Evolutionary conservation across 2,888 invertebrate species (phyloP), one percentile per base, ranked within the genome.

Genomic region (Polydesmus complanatus): DNA sequence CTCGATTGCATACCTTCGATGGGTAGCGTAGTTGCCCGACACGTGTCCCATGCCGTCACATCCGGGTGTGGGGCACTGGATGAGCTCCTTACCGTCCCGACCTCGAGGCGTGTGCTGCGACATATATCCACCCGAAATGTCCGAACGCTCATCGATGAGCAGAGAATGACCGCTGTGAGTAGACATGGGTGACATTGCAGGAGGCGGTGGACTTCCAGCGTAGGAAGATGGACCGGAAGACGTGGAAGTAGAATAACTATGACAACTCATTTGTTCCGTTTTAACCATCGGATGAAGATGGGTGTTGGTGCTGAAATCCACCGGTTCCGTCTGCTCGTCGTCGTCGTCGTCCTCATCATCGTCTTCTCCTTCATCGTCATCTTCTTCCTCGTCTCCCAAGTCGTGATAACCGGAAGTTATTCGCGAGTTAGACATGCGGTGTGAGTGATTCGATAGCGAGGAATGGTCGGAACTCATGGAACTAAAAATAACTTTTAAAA

Each of bases 61-160:
- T 27, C 73, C 73, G 25, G 71, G 78, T 69, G 86, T 86, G 65
- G 87, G 88, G 73, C 88, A 88, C 78, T 85, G 85, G 75, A 86
- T 80, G 74, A 85, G 80, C 78, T 84, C 85, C 78, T 82, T 82
- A 72, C 80, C 80, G 73, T 83, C 83, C 73, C 83, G 80, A 71
- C 81, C 78, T 74, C 83, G 79, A 75, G 74, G 72, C 68, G 74
- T 72, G 26, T 63, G 62, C 21, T 47, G 22, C 25, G 61, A 61
- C 23, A 22, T 47, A 21, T 26, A 47, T n/a, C n/a, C n/a, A 23
- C 27, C 51, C 3, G 54, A 54, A 8, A 51, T 21, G 19, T 51
- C 51, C 8, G 51, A 51, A 19, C n/a, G 51, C 27, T 63, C 63
- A 22, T 63, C 63, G 27, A 56, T 63, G 27, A 52, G 53, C 26